Base-by-base conservation (phyloP, 2,113 vertebrate species). In the Indicator indicator region DNA sequence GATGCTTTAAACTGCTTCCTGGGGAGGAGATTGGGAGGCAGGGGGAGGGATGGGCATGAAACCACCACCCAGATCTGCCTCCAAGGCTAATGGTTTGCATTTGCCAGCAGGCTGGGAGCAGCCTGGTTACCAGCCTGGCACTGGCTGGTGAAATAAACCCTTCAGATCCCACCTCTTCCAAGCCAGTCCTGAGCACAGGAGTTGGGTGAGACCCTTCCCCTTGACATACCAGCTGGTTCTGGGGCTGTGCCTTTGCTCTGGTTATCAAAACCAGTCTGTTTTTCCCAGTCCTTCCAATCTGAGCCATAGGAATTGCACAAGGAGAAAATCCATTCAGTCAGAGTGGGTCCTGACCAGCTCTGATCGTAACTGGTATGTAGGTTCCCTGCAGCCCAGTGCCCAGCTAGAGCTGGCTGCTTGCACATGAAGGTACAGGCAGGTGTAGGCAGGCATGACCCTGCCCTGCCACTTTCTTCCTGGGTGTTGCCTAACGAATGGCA, bases 141-240 rank as follows among this genome's bases (percentile, higher is more conserved):
- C 76, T 14, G 1, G 15, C 12, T 32, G 54, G 59, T 32, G 42
- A 20, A 72, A 76, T 55, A 21, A 75, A 5, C 33, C 48, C 59
- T 76, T 40, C 68, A 56, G 27, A 38, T 16, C 54, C 36, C 77
- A 75, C 23, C 36, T 40, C 30, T 36, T 59, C 30, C 1, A 8
- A 67, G 55, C 36, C 59, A 67, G 28, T 44, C 68, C 81, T 15
- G 28, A 59, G 54, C 2, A 3, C 63, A 2, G 6, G 11, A 88
- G 30, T 42, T 1, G 1, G 3, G 36, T 4, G 58, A 48, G 75
- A 79, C 58, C 58, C 58, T 79, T 85, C 36, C 52, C 33, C 12
- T 74, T 11, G 55, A 38, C 0, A 0, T 50, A 69, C 9, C 1
- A 1, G 30, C 12, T 2, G 1, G 48, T n/a, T 23, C 20, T 1